These are phyloP conservation scores for Sinotaia quadrata DNA, from an alignment of 2,888 invertebrate genomes.

Conservation along the genomic window DNA sequence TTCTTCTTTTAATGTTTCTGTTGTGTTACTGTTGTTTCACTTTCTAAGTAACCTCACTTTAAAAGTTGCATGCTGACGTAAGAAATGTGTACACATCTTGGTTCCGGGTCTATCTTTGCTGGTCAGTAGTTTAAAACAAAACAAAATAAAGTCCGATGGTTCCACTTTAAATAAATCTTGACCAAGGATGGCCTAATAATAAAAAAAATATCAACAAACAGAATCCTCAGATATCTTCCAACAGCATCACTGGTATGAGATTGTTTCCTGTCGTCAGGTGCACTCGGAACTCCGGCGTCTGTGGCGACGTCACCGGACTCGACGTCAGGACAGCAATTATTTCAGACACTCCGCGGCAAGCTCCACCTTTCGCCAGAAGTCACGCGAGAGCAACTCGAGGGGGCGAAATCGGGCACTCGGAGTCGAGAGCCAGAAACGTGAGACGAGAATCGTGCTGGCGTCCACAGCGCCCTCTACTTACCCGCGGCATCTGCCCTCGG, in stretches of 20 bases:
- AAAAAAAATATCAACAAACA: too few relatives aligned
- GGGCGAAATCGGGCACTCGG: neutral
- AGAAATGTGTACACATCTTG: too few relatives aligned
- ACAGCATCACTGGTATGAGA: neutral
- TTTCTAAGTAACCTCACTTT: too few relatives aligned
- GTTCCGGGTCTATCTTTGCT: too few relatives aligned
- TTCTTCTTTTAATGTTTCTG: too few relatives aligned
- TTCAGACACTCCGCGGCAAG: slow-evolving; percentile 24
- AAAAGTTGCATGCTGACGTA: too few relatives aligned
- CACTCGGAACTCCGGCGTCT: slow-evolving; percentile 35
- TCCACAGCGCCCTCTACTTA: neutral
- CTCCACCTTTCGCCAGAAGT: slow-evolving; percentile 18
- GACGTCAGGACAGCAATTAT: slow-evolving; percentile 27
- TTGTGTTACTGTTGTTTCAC: too few relatives aligned
- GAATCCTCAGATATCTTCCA: neutral
- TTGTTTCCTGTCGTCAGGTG: slow-evolving; percentile 16
- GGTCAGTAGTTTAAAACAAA: too few relatives aligned
- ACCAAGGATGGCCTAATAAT: too few relatives aligned
- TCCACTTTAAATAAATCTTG: too few relatives aligned
- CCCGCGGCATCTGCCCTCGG: neutral
- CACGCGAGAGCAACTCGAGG: slow-evolving; percentile 22
- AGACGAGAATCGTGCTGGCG: neutral
- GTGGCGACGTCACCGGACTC: slow-evolving; percentile 33
- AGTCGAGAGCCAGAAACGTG: neutral
- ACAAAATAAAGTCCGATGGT: too few relatives aligned